Evolutionary conservation across 2,113 vertebrate genomes (phyloP), one percentile per base, ranked within the genome.

Genomic region (Galbula dea): DNA sequence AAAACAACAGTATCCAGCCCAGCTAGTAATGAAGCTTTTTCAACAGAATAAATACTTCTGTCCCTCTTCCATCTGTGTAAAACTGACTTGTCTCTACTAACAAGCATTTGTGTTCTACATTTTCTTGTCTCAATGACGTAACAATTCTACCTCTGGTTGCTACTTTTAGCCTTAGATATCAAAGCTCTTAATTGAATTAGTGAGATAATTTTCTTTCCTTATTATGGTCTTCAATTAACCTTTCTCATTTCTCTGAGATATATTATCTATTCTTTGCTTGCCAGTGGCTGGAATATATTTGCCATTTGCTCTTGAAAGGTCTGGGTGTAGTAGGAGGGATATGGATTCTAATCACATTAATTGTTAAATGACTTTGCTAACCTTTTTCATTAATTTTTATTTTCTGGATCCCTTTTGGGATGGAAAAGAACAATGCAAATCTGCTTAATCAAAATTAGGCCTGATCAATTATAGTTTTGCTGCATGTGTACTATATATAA

Each of bases 231-330:
- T 88, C 74, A 46, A 87, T 92, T 90, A 93, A 76, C 41, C 37
- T 90, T 86, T 75, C 49, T 87, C 11, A 73, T 89, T 82, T 94
- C 18, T 89, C 32, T 85, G 49, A 94, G 86, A 83, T 93, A 89
- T 76, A 89, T 90, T 92, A 82, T 62, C 86, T 86, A 43, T 89
- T 73, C 62, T 90, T 92, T 92, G 32, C 84, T 93, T 91, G 81
- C 86, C 66, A 85, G 54, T 37, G 89, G 54, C 45, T 94, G 77
- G 66, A 94, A 92, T 79, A 58, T 32, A 62, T 92, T 89, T 86
- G 80, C 83, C 65, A 54, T 89, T 86, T 88, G 58, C n/a, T 90
- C 61, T 94, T 92, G 65, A 83, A 86, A 72, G 15, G 54, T 81
- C 57, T 59, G 10, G 21, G 48, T 71, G 65, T 3, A 5, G 67